Evolutionary conservation across 2,797 vertebrate genomes (phyloP), one percentile per base, ranked within the genome.

Genomic region (Microctenopoma steveboyesi): DNA sequence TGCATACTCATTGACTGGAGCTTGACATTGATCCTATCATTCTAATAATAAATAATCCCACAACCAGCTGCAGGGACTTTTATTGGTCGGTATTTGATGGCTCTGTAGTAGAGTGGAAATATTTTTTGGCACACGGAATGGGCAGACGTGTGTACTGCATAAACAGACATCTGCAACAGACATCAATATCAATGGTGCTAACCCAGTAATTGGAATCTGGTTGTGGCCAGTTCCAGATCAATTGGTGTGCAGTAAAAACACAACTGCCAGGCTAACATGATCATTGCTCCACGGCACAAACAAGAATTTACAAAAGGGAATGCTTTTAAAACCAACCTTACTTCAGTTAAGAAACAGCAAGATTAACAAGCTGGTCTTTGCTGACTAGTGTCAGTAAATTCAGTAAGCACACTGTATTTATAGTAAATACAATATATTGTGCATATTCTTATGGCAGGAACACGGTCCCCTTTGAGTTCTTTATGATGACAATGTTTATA

Each of bases 21-120:
- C 50, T 58, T 60, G 39, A 69, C 77, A 87, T 76, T 76, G 83
- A 88, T 78, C 59, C 35, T 57, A 7, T 47, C 45, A 47, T 55
- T 74, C 28, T 74, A 75, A 87, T 78, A 82, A 87, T 73, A 67
- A 61, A 66, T 48, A 77, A 33, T 72, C 59, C 74, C 35, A 7
- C 56, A 65, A 63, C 54, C 55, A 67, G 79, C 85, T 69, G 78
- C 64, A 65, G 71, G 71, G 53, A 43, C 43, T 78, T 59, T 69
- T 70, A 79, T 72, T 66, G 65, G 66, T 51, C 60, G 48, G 53
- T 18, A 58, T 61, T 57, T 46, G 74, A 81, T 82, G 65, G 54
- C 59, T 49, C 63, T 69, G 57, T 63, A 52, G 71, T 35, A 50
- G 40, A 81, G 62, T 18, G 51, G 52, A 69, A 27, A 64, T 25